phyloP scores from a whole-genome alignment of 92 coral and sea anemone genomes.

The Pocillopora meandrina region DNA sequence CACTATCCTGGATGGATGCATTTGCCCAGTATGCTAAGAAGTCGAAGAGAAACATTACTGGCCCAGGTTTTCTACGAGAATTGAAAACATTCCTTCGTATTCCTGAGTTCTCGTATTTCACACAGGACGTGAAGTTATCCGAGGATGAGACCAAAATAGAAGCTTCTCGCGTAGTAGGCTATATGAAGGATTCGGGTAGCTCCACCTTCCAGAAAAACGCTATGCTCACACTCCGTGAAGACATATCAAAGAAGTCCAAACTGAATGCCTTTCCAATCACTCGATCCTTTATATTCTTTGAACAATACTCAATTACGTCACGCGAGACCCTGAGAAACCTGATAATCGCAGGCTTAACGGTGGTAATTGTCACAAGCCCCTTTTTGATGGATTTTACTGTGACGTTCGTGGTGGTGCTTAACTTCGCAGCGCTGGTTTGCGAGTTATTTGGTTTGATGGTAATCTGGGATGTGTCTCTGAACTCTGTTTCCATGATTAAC shows the following conservation, averaged over 20 bases:
- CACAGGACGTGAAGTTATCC: constrained; percentile 58
- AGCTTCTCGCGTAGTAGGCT: constrained; percentile 77
- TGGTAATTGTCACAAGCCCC: constrained; percentile 64
- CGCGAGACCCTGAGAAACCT: constrained; percentile 72
- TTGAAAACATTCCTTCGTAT: constrained; percentile 41
- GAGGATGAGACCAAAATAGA: constrained; percentile 40
- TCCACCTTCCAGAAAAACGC: constrained; percentile 60
- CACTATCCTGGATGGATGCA: no score
- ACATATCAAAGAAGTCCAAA: constrained; percentile 44
- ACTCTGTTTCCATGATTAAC: constrained; percentile 88
- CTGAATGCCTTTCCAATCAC: constrained; percentile 59
- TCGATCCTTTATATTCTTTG: no score
- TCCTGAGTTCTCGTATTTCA: constrained; percentile 45
- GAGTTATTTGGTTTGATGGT: constrained; percentile 88
- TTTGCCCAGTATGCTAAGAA: constrained; percentile 28
- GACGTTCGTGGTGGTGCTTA: no score
- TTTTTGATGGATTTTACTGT: constrained; percentile 33
- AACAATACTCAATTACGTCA: constrained; percentile 36
- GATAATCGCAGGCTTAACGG: constrained; percentile 66
- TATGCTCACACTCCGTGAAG: constrained; percentile 70
- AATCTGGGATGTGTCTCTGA: constrained; percentile 83
- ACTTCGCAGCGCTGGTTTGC: constrained; percentile 28
- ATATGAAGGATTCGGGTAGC: constrained; percentile 50
- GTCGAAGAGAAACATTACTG: background rate
- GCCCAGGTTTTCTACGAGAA: constrained; percentile 30